Conservation (phyloP, 2,888 invertebrate species). For the Cryptocephalus moraei region DNA sequence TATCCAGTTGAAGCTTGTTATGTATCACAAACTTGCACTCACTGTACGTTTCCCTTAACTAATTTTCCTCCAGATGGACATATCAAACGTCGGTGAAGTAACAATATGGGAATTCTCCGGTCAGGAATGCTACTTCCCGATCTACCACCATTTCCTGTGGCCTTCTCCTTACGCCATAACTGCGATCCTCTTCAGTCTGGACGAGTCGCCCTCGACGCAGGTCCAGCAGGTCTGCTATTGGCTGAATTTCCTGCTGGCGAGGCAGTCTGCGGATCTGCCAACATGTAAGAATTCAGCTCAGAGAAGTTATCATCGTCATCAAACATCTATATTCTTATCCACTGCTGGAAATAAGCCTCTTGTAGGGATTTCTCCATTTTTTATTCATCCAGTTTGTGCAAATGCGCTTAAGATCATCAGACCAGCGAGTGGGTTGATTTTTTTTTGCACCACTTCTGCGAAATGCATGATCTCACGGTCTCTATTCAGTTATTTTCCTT, state of each 20-base stretch:
- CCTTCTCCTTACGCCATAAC: constrained; percentile 36
- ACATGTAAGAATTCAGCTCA: constrained; percentile 43
- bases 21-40: too few relatives aligned
- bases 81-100: constrained; percentile 50
- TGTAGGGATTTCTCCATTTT: too few relatives aligned
- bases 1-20: too few relatives aligned
- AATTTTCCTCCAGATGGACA: constrained; percentile 35
- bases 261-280: constrained; percentile 36
- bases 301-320: too few relatives aligned
- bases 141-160: constrained; percentile 65
- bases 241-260: constrained; percentile 61
- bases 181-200: constrained; percentile 55
- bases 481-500: too few relatives aligned
- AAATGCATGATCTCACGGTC: too few relatives aligned
- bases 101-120: constrained; percentile 70
- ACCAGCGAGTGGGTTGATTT: too few relatives aligned
- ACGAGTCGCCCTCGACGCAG: constrained; percentile 56
- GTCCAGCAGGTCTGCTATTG: constrained; percentile 60
- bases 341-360: too few relatives aligned
- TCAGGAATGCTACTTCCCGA: constrained; percentile 56
- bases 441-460: too few relatives aligned
- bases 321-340: too few relatives aligned
- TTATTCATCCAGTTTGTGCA: too few relatives aligned
- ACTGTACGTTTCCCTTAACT: background rate
- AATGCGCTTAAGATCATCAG: too few relatives aligned